Evolutionary conservation across 2,113 vertebrate species (phyloP).

Genomic region (Fregetta grallaria): DNA sequence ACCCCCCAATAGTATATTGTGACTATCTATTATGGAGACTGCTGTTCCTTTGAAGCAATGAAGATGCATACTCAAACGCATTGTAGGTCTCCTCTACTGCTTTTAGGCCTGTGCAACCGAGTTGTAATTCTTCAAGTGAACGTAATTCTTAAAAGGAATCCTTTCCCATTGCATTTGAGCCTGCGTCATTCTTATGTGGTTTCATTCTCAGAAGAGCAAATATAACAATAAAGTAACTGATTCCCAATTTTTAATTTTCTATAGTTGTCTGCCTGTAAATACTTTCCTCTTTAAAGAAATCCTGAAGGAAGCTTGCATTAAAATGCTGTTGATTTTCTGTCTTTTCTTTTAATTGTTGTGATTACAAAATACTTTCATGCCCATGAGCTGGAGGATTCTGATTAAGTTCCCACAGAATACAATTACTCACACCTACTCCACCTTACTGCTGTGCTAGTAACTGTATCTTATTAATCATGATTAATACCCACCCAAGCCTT

Average conservation of each 20-base stretch:
- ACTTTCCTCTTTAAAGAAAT: not conserved
- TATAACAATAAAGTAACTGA: not conserved
- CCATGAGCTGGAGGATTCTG: not conserved
- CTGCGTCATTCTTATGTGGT: not conserved
- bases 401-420: not conserved
- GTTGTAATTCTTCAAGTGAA: not conserved
- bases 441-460: not conserved
- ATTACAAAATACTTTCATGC: not conserved
- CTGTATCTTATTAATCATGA: not conserved
- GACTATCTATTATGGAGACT: not conserved
- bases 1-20: not conserved
- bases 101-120: not conserved
- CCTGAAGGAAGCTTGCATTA: not conserved
- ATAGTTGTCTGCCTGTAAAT: not conserved
- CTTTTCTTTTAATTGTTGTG: not conserved
- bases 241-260: not conserved
- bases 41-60: not conserved
- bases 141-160: not conserved
- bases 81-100: not conserved
- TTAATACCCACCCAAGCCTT: not conserved
- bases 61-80: not conserved
- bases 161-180: not conserved
- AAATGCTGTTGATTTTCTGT: not conserved
- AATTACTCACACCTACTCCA: constrained; percentile 20
- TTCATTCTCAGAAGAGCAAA: not conserved